Evolutionary conservation across 2,797 vertebrate genomes (phyloP), one percentile per base, ranked within the genome.

Genomic region (Peromyscus nudipes): DNA sequence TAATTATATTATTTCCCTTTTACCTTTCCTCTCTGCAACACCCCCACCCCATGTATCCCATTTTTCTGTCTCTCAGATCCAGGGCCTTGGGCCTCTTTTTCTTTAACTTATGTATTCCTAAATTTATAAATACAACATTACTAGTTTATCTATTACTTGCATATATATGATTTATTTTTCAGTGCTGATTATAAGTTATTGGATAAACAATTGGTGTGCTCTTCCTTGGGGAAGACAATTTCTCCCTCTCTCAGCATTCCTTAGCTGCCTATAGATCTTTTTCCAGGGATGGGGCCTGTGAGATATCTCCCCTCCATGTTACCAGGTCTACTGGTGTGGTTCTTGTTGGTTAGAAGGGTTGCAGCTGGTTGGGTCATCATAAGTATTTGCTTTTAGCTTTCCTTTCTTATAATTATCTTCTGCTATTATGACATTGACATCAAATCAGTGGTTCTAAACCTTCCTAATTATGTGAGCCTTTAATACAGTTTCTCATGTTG

Each of bases 381-480:
- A 84, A 97, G 98, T 98, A 46, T 97, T 64, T 94, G 43, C 64
- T 31, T 82, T 60, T 14, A 82, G 40, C 1, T 16, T 31, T 27
- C 9, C 4, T 84, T 84, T 11, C 55, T 9, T n/a, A 29, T 67
- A 49, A 49, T 46, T 34, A 67, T 67, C 62, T 49, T 65, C 8
- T 64, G 49, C 62, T 31, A 34, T 4, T 65, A 49, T 67, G 10
- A 19, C 19, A 67, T 49, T 67, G 19, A 80, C 10, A 31, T 80
- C 23, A 67, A 65, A 17, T 65, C 7, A 31, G 14, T 77, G 43
- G 14, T 49, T 79, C 27, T 65, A 11, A 65, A 12, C 27, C 10
- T 64, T 64, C 25, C 25, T 52, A 52, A 52, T 13, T 52, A 12
- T 13, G 49, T 13, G 49, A 13, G 12, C 12, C 49, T 76, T 76